Evolutionary conservation across 2,888 invertebrate species (phyloP).

Genomic region (Odontothrips loti): DNA sequence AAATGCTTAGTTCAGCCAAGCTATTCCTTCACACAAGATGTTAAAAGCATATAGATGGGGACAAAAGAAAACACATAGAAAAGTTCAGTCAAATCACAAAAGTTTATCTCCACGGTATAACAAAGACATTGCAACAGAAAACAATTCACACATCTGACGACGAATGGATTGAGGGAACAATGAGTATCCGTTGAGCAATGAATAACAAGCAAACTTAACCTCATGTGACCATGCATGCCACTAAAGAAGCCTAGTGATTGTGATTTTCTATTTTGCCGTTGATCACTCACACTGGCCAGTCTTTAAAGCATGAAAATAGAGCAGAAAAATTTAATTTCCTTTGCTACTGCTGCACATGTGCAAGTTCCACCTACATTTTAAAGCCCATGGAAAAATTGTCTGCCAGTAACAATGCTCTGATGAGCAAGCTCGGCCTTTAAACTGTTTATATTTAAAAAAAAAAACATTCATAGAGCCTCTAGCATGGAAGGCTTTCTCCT

Average conservation of each 20-base stretch:
- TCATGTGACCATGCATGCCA: conserved; percentile 6
- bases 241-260: conserved; percentile 25
- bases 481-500: no score
- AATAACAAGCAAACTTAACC: conserved; percentile 20
- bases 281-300: neutral
- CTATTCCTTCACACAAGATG: neutral
- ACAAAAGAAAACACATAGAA: conserved; percentile 25
- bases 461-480: no score
- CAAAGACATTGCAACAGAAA: conserved; percentile 5
- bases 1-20: no score
- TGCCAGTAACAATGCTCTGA: no score
- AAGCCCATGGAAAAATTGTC: neutral
- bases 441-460: no score
- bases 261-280: conserved; percentile 2
- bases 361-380: neutral
- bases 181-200: conserved; percentile 16
- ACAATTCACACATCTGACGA: conserved; percentile 5
- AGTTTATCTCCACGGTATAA: neutral
- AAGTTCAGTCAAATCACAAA: conserved; percentile 23
- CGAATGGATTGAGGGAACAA: neutral
- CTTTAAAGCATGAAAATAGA: conserved; percentile 6
- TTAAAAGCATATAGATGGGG: neutral
- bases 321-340: neutral
- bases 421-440: no score
- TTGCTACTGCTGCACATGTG: neutral